phyloP scores from a whole-genome alignment of 2,113 vertebrate species.

The Neodon shergylaensis region DNA sequence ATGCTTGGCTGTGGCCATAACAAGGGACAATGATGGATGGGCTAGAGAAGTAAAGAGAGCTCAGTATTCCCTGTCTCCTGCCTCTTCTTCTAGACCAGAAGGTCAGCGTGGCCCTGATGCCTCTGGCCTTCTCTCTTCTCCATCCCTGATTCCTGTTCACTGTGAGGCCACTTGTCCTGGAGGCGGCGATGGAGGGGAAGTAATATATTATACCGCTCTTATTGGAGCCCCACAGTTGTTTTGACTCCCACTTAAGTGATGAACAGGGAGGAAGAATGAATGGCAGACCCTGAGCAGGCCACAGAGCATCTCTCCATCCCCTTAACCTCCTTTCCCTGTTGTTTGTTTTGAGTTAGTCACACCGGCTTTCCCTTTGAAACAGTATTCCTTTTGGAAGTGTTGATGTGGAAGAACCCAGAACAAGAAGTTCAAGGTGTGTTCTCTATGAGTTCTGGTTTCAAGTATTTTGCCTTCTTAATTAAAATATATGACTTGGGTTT shows the following conservation, averaged over 20 bases:
- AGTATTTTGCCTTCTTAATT: constrained; percentile 19
- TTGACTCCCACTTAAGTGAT: not conserved
- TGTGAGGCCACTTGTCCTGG: not conserved
- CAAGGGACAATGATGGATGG: not conserved
- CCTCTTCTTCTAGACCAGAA: not conserved
- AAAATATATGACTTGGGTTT: constrained; percentile 31
- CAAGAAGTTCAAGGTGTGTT: not conserved
- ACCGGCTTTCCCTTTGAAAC: not conserved
- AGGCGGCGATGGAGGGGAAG: too few species aligned
- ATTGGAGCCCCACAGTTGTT: not conserved
- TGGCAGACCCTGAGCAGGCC: not conserved
- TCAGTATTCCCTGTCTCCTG: not conserved
- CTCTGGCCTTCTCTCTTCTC: not conserved
- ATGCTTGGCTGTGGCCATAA: not conserved
- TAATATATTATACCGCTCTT: not conserved
- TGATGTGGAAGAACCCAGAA: not conserved
- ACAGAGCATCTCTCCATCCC: not conserved
- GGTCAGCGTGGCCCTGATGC: not conserved
- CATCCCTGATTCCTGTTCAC: not conserved
- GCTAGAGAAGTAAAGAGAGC: not conserved
- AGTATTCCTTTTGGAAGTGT: constrained; percentile 14
- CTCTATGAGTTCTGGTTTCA: not conserved
- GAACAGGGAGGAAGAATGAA: not conserved
- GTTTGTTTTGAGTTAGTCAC: not conserved
- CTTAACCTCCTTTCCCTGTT: not conserved